Percentiles rank a stretch among this genome's conserved stretches.
Conservation (phyloP, 2,113 vertebrate genomes). For the Macroglossus sobrinus region DNA sequence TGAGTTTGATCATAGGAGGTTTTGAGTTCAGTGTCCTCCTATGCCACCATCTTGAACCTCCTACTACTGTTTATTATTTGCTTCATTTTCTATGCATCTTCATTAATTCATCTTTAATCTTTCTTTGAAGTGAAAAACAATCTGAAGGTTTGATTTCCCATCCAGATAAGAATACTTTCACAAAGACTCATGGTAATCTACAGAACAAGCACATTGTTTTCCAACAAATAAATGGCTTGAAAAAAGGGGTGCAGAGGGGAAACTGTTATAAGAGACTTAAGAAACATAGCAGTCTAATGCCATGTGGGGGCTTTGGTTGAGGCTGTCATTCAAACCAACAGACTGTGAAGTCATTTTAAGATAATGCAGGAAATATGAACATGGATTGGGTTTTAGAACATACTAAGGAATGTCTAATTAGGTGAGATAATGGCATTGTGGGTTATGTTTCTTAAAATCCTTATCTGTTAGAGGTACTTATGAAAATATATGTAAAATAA, state of each 20-base stretch:
- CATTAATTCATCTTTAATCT: neutral
- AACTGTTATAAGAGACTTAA: neutral
- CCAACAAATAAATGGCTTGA: neutral
- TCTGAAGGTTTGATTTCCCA: neutral
- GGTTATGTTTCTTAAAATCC: neutral
- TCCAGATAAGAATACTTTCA: neutral
- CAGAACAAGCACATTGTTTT: neutral
- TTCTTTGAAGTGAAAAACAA: neutral
- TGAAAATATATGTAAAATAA: neutral
- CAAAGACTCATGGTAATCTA: neutral
- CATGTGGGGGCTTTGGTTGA: rapidly evolving
- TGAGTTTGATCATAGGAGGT: neutral
- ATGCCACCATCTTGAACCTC: neutral
- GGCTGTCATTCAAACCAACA: neutral
- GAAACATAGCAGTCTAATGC: neutral
- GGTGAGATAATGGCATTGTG: neutral
- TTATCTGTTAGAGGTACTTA: neutral
- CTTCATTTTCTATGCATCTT: neutral
- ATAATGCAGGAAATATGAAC: neutral
- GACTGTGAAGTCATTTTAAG: neutral
- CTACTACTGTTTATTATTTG: neutral
- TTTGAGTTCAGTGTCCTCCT: neutral
- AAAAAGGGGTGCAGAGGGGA: neutral
- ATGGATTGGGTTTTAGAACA: neutral
- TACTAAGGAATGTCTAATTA: neutral